Conservation (phyloP, 2,797 vertebrate species). For the Euthynnus affinis region DNA sequence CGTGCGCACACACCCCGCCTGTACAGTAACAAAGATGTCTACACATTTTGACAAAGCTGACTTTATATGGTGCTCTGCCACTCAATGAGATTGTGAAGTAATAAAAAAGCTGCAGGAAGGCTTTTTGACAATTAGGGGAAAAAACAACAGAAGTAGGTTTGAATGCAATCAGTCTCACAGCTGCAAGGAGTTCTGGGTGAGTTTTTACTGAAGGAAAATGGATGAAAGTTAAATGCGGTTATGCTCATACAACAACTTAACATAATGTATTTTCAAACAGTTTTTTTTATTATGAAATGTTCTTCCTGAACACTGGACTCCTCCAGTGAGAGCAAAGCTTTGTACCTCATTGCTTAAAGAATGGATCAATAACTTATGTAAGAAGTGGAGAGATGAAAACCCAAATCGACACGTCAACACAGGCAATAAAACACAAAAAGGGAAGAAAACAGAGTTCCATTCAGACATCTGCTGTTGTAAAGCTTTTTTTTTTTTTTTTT, state of each 20-base stretch:
- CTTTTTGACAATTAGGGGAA: not conserved
- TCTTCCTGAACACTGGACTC: not conserved
- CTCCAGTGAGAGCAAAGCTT: not conserved
- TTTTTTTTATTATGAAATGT: no score
- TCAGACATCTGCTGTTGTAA: not conserved
- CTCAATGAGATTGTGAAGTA: no score
- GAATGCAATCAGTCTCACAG: not conserved
- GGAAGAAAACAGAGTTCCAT: not conserved
- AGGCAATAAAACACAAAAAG: slow-evolving; percentile 7
- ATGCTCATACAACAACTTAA: not conserved
- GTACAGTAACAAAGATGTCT: not conserved
- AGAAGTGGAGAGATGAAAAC: not conserved
- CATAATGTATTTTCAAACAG: not conserved
- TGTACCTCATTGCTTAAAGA: not conserved
- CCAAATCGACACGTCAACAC: not conserved
- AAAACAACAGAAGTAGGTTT: not conserved
- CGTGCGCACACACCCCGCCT: not conserved
- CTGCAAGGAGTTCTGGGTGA: not conserved
- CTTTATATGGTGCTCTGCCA: not conserved
- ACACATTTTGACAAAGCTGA: not conserved
- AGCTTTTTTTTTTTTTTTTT: not conserved
- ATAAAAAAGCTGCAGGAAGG: not conserved
- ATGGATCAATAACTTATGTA: not conserved
- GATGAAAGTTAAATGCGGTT: not conserved
- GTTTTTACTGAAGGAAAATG: not conserved